These are phyloP conservation scores for Arrhopalites spinosus DNA, from an alignment of 2,888 invertebrate species.

Conservation along the genomic window DNA sequence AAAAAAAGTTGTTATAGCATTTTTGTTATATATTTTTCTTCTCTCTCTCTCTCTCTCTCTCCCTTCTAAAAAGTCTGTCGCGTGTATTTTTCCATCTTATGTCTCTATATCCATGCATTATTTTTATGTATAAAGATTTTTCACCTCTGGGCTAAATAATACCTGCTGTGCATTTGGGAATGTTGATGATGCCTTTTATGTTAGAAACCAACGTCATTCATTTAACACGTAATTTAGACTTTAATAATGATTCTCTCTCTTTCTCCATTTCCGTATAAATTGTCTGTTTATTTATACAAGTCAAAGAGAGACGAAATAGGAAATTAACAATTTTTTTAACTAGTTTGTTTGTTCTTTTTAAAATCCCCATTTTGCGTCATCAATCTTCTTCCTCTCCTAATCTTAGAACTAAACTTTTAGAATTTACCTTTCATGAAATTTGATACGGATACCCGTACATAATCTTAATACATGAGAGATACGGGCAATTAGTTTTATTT, in stretches of 20 bases:
- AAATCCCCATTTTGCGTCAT: too few species aligned
- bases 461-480: too few species aligned
- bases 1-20: too few species aligned
- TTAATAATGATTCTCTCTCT: slow-evolving; percentile 19
- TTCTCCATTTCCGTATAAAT: slow-evolving; percentile 5
- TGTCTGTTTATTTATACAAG: neutral
- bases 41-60: neutral
- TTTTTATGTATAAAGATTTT: slow-evolving; percentile 3
- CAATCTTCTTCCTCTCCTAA: too few species aligned
- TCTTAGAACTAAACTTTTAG: too few species aligned
- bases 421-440: too few species aligned
- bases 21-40: too few species aligned
- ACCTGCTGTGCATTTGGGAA: slow-evolving; percentile 18
- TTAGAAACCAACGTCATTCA: slow-evolving; percentile 18
- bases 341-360: too few species aligned
- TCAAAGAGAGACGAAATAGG: neutral
- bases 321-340: neutral
- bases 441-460: too few species aligned
- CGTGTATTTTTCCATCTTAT: neutral
- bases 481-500: too few species aligned
- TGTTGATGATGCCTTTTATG: slow-evolving; percentile 18
- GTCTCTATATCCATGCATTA: neutral
- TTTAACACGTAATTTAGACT: slow-evolving; percentile 18
- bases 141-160: slow-evolving; percentile 17
- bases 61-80: neutral